phyloP scores from a whole-genome alignment of 2,888 invertebrate species.

The Erebia palarica region DNA sequence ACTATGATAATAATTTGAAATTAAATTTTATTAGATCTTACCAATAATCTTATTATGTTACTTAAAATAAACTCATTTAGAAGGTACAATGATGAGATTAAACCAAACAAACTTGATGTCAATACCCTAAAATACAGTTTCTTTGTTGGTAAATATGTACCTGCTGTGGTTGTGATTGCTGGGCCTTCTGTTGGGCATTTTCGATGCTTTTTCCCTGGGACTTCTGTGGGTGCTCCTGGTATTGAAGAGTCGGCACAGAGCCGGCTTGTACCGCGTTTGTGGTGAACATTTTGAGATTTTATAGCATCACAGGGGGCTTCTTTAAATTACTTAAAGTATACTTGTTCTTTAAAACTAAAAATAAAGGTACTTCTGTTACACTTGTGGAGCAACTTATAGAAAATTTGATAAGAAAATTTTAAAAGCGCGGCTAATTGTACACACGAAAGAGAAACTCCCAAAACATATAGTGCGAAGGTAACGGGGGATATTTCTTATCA shows the following conservation, averaged over 20 bases:
- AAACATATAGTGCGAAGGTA: slow-evolving; percentile 78
- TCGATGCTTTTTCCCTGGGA: slow-evolving; percentile 84
- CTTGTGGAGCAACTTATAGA: slow-evolving; percentile 5
- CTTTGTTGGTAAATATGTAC: slow-evolving; percentile 38
- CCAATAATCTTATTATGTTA: background rate
- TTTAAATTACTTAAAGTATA: slow-evolving; percentile 13
- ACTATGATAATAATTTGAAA: no score
- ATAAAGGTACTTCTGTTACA: slow-evolving; percentile 18
- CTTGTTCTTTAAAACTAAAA: slow-evolving; percentile 35
- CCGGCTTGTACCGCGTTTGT: slow-evolving; percentile 84
- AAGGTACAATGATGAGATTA: background rate
- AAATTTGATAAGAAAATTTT: slow-evolving; percentile 40
- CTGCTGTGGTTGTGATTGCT: slow-evolving; percentile 68
- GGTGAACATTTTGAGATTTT: slow-evolving; percentile 77
- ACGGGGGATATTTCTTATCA: slow-evolving; percentile 79
- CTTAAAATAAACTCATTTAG: background rate
- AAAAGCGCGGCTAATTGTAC: slow-evolving; percentile 74
- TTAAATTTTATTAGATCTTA: no score
- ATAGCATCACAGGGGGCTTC: slow-evolving; percentile 26
- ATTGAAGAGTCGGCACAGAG: slow-evolving; percentile 84
- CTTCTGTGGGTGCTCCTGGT: slow-evolving; percentile 85
- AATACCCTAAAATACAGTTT: background rate
- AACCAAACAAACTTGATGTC: background rate
- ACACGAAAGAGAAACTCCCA: slow-evolving; percentile 70
- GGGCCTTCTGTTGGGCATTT: slow-evolving; percentile 84